Base-by-base conservation (phyloP, 1,140 invertebrate genomes). In the Hormaphis cornu region DNA sequence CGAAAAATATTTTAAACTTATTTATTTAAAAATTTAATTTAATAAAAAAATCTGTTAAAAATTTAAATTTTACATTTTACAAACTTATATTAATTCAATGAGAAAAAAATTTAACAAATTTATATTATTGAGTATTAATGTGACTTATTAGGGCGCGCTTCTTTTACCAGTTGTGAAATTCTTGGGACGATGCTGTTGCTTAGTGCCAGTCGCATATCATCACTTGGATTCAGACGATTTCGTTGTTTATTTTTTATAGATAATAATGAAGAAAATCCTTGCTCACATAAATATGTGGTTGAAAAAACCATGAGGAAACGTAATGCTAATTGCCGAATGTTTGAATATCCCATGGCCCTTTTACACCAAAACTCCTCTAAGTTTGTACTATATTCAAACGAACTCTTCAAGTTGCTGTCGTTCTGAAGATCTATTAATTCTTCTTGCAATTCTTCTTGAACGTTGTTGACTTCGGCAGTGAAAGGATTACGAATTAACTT, bases 171-270 rank as follows among this genome's bases (percentile, higher is more conserved):
- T n/a, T n/a, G n/a, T n/a, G n/a, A n/a, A n/a, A n/a, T 44, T 44
- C 40, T 44, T 18, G 40, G 40, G 16, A 16, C 12, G n/a, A 44
- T 44, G 22, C 33, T 53, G n/a, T 8, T 44, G 22, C 33, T 53
- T 54, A 73, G 33, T 30, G 63, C 46, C 52, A 73, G 33, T 40
- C 42, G 50, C 50, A 73, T 30, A 59, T 72, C 66, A 44, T 24
- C 48, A 30, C 63, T 53, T 28, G 59, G 28, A 56, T 56, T 33
- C 52, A 73, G 54, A 37, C 70, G 66, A 50, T 73, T 72, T 59
- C 73, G 48, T 28, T 74, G 73, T 54, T 74, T 74, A 70, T 54
- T 73, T 69, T 74, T 74, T 48, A 73, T 72, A 8, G 61, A 37
- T 69, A 72, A 44, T 30, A 71, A 35, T 33, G 69, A 52, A 61